These are phyloP conservation scores for Drosophila nigricruria DNA, from an alignment of 2,888 invertebrate genomes.

Conservation along the genomic window DNA sequence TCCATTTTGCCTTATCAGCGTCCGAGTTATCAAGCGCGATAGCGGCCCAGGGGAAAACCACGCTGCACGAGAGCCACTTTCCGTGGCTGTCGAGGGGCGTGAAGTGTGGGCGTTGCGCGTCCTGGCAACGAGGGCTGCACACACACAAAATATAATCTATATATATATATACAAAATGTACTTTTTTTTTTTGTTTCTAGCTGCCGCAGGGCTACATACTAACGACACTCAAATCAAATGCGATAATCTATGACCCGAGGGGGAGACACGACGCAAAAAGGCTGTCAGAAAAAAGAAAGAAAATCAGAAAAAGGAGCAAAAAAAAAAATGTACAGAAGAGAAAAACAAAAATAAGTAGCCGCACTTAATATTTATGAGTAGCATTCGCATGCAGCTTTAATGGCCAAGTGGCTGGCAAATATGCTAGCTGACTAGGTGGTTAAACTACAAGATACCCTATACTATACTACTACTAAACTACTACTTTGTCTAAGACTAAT, in stretches of 20 bases:
- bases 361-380: slow-evolving; percentile 72
- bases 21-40: slow-evolving; percentile 40
- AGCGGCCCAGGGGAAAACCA: slow-evolving; percentile 20
- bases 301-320: slow-evolving; percentile 14
- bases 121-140: slow-evolving; percentile 17
- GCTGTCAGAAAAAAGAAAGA: slow-evolving; percentile 21
- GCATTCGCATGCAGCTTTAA: slow-evolving; percentile 76
- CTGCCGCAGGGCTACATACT: slow-evolving; percentile 40
- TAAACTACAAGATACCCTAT: neutral
- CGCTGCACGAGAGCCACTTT: neutral
- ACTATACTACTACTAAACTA: neutral
- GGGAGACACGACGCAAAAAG: slow-evolving; percentile 37
- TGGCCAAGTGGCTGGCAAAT: slow-evolving; percentile 60
- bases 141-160: slow-evolving; percentile 2
- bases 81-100: slow-evolving; percentile 5
- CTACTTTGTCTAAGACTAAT: neutral
- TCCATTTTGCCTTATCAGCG: slow-evolving; percentile 58
- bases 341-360: slow-evolving; percentile 64
- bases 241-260: slow-evolving; percentile 68
- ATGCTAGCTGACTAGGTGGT: neutral
- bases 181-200: slow-evolving; percentile 21
- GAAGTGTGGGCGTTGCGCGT: neutral
- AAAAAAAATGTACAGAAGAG: slow-evolving; percentile 9
- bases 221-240: slow-evolving; percentile 74
- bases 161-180: slow-evolving; percentile 18